These are phyloP conservation scores for Urocolius indicus DNA, from an alignment of 2,113 vertebrate genomes.

Conservation along the genomic window DNA sequence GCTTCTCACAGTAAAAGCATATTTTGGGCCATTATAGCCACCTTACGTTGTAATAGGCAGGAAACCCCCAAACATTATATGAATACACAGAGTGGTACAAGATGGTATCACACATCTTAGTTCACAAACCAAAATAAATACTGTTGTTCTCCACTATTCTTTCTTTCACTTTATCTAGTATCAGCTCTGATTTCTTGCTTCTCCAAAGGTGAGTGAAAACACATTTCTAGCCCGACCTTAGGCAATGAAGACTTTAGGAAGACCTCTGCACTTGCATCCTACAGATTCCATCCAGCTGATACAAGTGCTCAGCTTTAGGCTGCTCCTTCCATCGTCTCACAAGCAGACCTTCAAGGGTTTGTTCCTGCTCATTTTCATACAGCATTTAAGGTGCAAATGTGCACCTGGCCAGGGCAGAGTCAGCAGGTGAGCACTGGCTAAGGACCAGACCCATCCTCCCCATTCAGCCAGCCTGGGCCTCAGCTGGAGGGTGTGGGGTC, in stretches of 20 bases:
- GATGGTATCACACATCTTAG: background rate
- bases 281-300: background rate
- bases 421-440: background rate
- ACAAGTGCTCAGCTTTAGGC: background rate
- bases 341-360: background rate
- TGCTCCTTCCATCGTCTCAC: background rate
- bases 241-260: background rate
- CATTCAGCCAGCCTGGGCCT: background rate
- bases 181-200: background rate
- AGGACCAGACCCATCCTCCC: background rate
- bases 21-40: background rate
- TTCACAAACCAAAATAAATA: background rate
- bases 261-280: background rate
- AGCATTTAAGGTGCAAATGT: background rate
- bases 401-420: background rate
- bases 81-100: background rate
- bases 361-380: background rate
- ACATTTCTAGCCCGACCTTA: background rate
- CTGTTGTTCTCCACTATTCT: background rate
- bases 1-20: background rate
- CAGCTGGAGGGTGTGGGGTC: background rate
- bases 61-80: background rate
- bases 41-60: background rate
- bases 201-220: background rate
- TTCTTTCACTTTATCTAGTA: background rate